Conservation (phyloP, 2,888 invertebrate species). For the Parelbella ahira region DNA sequence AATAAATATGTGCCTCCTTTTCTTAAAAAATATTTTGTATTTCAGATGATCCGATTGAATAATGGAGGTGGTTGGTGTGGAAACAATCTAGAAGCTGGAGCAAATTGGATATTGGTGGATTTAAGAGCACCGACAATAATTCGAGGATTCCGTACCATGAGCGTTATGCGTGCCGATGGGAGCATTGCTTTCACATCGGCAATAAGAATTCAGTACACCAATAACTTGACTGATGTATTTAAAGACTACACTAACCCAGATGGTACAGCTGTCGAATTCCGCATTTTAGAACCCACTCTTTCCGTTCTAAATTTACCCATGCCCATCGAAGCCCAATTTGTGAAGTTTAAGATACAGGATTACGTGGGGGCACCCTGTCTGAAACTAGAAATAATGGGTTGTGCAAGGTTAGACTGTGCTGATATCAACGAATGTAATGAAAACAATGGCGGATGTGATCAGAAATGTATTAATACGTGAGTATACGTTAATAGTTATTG, state of each 20-base stretch:
- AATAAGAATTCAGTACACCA: conserved; percentile 92
- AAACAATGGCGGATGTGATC: conserved; percentile 95
- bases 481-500: conserved; percentile 32
- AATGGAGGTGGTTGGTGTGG: conserved; percentile 95
- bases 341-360: conserved; percentile 92
- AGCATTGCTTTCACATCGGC: conserved; percentile 94
- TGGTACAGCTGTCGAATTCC: conserved; percentile 95
- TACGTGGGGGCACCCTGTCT: conserved; percentile 94
- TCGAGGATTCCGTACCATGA: conserved; percentile 94
- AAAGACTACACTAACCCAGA: conserved; percentile 96
- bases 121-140: conserved; percentile 93
- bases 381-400: conserved; percentile 95
- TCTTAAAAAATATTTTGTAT: too few species aligned
- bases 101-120: conserved; percentile 94
- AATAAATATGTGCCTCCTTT: too few species aligned
- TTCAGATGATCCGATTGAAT: conserved; percentile 90
- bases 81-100: conserved; percentile 89
- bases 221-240: conserved; percentile 92
- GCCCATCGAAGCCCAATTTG: conserved; percentile 93
- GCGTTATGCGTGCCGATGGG: conserved; percentile 90
- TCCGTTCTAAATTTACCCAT: conserved; percentile 94
- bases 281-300: conserved; percentile 93
- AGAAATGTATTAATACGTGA: conserved; percentile 92
- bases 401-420: conserved; percentile 92
- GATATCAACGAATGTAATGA: conserved; percentile 93